phyloP scores from a whole-genome alignment of 2,113 vertebrate genomes.

The Antigone vipio region DNA sequence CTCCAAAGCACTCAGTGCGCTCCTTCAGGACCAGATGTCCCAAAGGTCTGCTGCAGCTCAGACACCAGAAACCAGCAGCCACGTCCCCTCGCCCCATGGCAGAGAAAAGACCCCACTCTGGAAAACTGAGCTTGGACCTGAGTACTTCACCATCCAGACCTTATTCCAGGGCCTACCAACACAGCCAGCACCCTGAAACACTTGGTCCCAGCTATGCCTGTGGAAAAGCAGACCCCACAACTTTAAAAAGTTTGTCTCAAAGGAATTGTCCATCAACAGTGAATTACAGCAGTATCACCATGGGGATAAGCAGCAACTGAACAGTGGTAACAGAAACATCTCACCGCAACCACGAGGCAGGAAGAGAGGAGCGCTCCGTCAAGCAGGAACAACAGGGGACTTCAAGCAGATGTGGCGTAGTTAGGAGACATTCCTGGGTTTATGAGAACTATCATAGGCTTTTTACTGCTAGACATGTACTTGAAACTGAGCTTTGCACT shows the following conservation, averaged over 20 bases:
- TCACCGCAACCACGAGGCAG: background rate
- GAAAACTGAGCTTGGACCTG: background rate
- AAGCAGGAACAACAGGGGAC: background rate
- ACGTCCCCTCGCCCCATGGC: rapidly evolving
- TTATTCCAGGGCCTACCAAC: background rate
- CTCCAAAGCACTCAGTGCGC: rapidly evolving
- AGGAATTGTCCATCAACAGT: background rate
- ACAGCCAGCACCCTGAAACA: background rate
- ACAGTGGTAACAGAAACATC: background rate
- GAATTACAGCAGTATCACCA: background rate
- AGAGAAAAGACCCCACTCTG: background rate
- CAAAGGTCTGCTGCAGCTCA: background rate
- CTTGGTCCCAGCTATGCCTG: background rate
- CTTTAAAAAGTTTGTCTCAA: background rate
- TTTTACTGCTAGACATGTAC: background rate
- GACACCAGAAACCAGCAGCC: background rate
- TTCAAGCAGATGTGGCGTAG: background rate
- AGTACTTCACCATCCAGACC: background rate
- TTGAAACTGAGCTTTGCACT: background rate
- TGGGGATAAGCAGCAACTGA: background rate
- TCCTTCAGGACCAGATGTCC: background rate
- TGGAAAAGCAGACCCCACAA: background rate
- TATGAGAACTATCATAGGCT: background rate
- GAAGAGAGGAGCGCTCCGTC: background rate
- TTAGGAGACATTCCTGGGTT: background rate